Evolutionary conservation across 2,113 vertebrate species (phyloP).

Genomic region (Thinocorus orbignyianus): DNA sequence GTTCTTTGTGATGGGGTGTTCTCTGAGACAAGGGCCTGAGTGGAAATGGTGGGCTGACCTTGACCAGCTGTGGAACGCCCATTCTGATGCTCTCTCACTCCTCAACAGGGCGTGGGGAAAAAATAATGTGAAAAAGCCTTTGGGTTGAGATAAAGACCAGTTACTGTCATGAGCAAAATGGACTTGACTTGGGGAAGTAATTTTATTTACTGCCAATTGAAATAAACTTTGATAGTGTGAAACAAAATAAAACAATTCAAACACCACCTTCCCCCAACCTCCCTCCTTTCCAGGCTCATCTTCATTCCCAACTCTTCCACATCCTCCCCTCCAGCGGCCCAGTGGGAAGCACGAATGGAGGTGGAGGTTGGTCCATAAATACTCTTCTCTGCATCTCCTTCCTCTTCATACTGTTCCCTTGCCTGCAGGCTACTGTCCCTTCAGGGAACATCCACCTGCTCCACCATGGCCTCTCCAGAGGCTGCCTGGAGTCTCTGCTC

Average conservation of each 20-base stretch:
- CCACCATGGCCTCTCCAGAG: fast-evolving
- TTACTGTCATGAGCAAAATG: fast-evolving
- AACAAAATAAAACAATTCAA: background rate
- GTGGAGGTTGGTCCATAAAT: fast-evolving
- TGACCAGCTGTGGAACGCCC: background rate
- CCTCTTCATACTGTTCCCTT: too few species aligned
- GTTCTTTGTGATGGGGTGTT: background rate
- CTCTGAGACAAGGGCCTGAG: background rate
- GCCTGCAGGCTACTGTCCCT: too few species aligned
- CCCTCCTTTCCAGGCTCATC: background rate
- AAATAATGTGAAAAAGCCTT: background rate
- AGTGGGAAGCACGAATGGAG: fast-evolving
- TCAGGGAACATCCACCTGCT: too few species aligned
- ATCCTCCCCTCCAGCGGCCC: fast-evolving
- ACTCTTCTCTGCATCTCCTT: fast-evolving
- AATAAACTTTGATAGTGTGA: background rate
- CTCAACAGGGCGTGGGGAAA: background rate
- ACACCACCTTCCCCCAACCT: fast-evolving
- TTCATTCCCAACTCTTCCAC: too few species aligned
- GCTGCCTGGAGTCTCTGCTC: too few species aligned
- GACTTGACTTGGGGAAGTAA: background rate
- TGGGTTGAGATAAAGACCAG: background rate
- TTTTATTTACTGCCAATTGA: background rate
- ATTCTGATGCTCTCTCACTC: background rate
- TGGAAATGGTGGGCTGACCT: background rate